Base-by-base conservation (phyloP, 2,888 invertebrate species). In the Trichogramma evanescens region DNA sequence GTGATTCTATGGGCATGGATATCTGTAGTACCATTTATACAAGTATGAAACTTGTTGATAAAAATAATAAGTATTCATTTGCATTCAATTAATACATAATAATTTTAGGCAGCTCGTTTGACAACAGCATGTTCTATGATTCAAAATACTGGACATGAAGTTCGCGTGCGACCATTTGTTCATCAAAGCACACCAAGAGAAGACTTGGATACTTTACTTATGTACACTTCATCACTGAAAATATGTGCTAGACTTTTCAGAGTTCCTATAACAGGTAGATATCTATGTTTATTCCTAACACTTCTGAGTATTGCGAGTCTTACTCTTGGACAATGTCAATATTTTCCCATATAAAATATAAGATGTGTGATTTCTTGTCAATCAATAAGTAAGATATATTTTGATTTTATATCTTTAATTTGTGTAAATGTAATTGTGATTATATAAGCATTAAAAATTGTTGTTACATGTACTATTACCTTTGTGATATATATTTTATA, bases 81-180 rank as follows among this genome's bases (percentile, higher is more conserved):
- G 50, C 6, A 50, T 50, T 62, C 9, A 39, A 41, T 39, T 9
- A 45, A 40, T 45, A 40, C 45, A 39, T 52, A 60, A 56, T 64
- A 70, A 67, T 81, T 81, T 52, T 77, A 90, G 86, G 91, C 91
- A 13, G 88, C 91, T 0, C 82, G 89, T 56, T 80, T 92, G 63
- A 86, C 90, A 0, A 83, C 84, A 7, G 86, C 88, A 48, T 91
- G 91, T 69, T 82, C 84, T 38, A 82, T 82, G 66, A 84, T 89
- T n/a, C 86, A 86, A 74, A 82, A 82, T 13, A 86, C 88, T 58
- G 92, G 92, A 0, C 91, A 91, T 76, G 89, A 89, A 76, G 83
- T 91, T 55, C 83, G 90, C 56, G 85, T 87, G 9, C 82, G 90
- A 1, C 91, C 91, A 0, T 91, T 89, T 73, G 86, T 89, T 3